Evolutionary conservation across 2,888 invertebrate genomes (phyloP), one percentile per base, ranked within the genome.

Genomic region (Notodonta ziczac): DNA sequence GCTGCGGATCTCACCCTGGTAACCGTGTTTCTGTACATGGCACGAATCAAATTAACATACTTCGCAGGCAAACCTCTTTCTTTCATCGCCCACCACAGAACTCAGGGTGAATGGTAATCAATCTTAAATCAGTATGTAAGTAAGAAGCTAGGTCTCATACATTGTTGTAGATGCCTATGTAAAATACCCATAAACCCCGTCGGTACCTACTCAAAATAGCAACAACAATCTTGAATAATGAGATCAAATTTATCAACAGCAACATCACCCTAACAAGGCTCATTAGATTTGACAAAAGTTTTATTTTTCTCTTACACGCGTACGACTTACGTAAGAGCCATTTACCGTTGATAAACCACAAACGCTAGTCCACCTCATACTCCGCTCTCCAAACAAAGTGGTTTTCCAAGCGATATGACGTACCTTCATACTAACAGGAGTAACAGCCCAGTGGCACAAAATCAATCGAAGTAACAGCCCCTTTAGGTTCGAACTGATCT

Each of bases 331-430:
- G 67, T 61, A 70, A 72, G 73, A 72, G 78, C 72, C 59, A 60
- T 79, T 81, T 77, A 71, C 76, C 77, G 83, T 82, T 82, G 81
- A 81, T 77, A 77, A 77, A 83, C 82, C 82, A 67, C 84, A 84
- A 82, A 82, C 76, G 68, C 73, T 74, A 74, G 74, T 66, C 63
- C 56, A 60, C 59, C 65, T 63, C n/a, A 69, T 42, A 64, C 66
- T 63, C 68, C 69, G 60, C 67, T 65, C 35, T 63, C 60, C 63
- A 67, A 72, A 77, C 74, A 74, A 74, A 78, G 72, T 76, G 77
- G 65, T 65, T 68, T 62, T 59, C 67, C 57, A 58, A 64, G 65
- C 73, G 63, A 70, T 68, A 68, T 62, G 63, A 40, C 62, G 55
- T 72, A 62, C 65, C 59, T 68, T 66, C 59, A 48, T 64, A 61